phyloP scores from a whole-genome alignment of 1,140 invertebrate species.

The Orius insidiosus region DNA sequence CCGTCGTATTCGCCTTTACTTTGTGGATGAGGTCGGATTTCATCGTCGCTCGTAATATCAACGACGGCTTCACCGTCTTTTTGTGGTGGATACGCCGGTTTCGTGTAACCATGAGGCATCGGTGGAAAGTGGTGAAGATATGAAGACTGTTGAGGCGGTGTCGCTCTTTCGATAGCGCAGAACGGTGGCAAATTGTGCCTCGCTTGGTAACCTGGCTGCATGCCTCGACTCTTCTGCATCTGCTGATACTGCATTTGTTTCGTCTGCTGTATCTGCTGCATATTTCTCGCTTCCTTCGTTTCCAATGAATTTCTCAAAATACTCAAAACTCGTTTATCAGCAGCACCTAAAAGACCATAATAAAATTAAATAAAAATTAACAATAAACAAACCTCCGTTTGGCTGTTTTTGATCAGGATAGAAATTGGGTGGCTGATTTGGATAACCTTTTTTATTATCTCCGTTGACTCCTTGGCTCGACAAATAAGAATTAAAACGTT shows the following conservation, averaged over 20 bases:
- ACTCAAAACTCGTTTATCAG: slow-evolving; percentile 46
- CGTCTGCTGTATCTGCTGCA: slow-evolving; percentile 26
- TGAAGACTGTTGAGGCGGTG: slow-evolving; percentile 24
- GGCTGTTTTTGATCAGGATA: background rate
- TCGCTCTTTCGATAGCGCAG: slow-evolving; percentile 27
- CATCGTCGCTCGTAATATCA: slow-evolving; percentile 7
- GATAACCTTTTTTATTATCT: background rate
- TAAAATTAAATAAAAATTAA: no score
- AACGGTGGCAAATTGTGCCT: slow-evolving; percentile 37
- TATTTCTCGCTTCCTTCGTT: slow-evolving; percentile 39
- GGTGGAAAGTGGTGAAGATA: background rate
- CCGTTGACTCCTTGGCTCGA: slow-evolving; percentile 18
- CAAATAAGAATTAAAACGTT: slow-evolving; percentile 26
- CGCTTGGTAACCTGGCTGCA: background rate
- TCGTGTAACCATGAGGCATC: slow-evolving; percentile 16
- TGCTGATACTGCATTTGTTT: slow-evolving; percentile 21
- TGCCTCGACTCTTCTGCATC: slow-evolving; percentile 2
- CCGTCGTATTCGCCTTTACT: slow-evolving; percentile 30
- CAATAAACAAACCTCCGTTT: no score
- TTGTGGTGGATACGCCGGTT: background rate
- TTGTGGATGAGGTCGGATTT: slow-evolving; percentile 15
- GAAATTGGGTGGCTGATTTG: background rate
- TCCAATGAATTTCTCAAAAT: slow-evolving; percentile 48
- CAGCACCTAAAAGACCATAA: no score
- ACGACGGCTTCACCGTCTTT: slow-evolving; percentile 25